These are phyloP conservation scores for Megalops cyprinoides DNA, from an alignment of 2,797 vertebrate species.

Conservation along the genomic window DNA sequence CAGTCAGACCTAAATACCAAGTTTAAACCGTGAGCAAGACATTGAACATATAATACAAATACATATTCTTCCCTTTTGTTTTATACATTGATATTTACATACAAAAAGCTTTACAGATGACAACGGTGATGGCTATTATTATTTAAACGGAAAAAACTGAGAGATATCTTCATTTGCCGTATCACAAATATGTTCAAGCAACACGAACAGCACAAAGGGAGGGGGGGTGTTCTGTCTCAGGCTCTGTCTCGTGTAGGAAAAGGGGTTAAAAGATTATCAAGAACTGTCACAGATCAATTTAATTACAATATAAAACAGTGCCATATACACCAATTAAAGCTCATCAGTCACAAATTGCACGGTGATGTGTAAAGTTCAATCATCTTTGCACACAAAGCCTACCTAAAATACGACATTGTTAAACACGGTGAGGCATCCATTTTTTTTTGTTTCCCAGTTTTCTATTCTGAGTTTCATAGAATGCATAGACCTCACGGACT, in stretches of 20 bases:
- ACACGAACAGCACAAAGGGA: neutral
- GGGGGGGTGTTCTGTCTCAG: neutral
- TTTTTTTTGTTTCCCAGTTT: constrained; percentile 18
- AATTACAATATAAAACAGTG: constrained; percentile 47
- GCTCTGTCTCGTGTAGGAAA: constrained; percentile 11
- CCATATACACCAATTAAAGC: constrained; percentile 57
- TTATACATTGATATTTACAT: neutral
- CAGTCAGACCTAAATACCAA: neutral
- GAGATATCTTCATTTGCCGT: neutral
- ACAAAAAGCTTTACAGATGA: constrained; percentile 4
- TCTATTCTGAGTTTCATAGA: neutral
- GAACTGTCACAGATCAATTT: constrained; percentile 41
- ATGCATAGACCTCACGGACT: neutral
- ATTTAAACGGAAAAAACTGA: neutral
- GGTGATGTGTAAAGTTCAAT: constrained; percentile 25
- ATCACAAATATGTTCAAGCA: constrained; percentile 11
- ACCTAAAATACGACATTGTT: neutral
- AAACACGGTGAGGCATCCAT: neutral
- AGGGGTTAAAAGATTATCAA: constrained; percentile 24
- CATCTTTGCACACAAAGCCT: neutral
- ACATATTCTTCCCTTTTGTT: neutral
- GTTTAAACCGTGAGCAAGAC: constrained; percentile 1
- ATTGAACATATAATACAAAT: constrained; percentile 24
- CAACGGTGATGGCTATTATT: neutral
- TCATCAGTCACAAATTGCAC: constrained; percentile 51